These are phyloP conservation scores for Varecia variegata DNA, from an alignment of 2,797 vertebrate species.

Conservation along the genomic window DNA sequence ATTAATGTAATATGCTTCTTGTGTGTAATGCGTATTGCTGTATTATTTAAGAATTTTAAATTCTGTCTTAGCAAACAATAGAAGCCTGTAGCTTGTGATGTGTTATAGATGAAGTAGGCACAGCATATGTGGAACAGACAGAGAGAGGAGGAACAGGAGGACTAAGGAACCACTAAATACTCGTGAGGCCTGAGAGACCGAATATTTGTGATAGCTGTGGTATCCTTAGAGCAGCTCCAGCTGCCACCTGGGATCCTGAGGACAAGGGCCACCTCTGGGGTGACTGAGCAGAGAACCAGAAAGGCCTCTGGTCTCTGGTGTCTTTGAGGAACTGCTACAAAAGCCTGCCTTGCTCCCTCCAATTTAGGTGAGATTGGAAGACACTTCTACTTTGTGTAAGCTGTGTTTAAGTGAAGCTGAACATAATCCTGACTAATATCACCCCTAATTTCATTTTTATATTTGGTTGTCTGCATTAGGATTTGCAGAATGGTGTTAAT, in stretches of 20 bases:
- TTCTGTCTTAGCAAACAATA: not conserved
- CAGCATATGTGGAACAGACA: not conserved
- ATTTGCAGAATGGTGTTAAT: not conserved
- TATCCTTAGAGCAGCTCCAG: not conserved
- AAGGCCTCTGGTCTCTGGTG: not conserved
- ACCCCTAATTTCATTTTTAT: not conserved
- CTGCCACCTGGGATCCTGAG: no score
- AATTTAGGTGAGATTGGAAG: not conserved
- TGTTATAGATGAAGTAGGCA: not conserved
- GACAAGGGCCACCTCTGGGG: not conserved
- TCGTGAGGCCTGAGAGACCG: not conserved
- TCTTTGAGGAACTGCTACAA: not conserved
- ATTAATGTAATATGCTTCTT: not conserved
- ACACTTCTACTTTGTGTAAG: not conserved
- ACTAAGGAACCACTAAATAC: not conserved
- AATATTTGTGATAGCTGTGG: not conserved
- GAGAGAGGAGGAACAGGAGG: not conserved
- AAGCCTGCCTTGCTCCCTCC: not conserved
- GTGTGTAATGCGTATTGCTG: not conserved
- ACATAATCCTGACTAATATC: not conserved
- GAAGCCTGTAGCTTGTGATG: not conserved
- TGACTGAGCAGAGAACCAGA: not conserved
- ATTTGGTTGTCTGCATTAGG: not conserved
- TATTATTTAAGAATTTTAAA: slow-evolving; percentile 15
- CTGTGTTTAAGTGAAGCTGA: not conserved